These are phyloP conservation scores for Lymantria monacha DNA, from an alignment of 2,888 invertebrate genomes.

Conservation along the genomic window DNA sequence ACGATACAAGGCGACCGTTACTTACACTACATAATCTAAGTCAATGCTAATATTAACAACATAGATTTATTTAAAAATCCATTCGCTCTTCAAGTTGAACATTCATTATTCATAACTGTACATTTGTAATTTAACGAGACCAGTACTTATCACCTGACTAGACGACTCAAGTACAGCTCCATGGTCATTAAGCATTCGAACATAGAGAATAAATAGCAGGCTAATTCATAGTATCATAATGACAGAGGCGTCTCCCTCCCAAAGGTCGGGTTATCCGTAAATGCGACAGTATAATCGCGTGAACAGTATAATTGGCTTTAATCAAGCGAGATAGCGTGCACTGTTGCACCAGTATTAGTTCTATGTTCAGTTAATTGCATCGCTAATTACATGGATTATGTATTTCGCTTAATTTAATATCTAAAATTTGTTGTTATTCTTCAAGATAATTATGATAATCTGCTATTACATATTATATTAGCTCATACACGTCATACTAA, in stretches of 20 bases:
- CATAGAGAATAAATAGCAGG: constrained; percentile 51
- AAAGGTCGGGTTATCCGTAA: constrained; percentile 66
- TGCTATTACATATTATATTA: no score
- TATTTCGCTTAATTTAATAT: constrained; percentile 40
- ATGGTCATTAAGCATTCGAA: constrained; percentile 54
- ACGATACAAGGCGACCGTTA: no score
- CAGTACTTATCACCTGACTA: constrained; percentile 8
- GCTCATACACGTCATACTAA: no score
- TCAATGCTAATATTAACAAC: no score
- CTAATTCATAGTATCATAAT: constrained; percentile 59
- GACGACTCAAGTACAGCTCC: constrained; percentile 37
- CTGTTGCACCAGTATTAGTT: constrained; percentile 38
- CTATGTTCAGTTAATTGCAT: constrained; percentile 44
- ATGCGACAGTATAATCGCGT: constrained; percentile 69
- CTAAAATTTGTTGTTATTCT: constrained; percentile 14
- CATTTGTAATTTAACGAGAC: constrained; percentile 48
- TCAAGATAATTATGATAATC: no score
- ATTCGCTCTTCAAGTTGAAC: not conserved
- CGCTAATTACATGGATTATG: constrained; percentile 46
- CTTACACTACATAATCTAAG: no score
- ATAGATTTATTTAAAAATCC: constrained; percentile 6
- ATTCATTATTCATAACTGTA: not conserved
- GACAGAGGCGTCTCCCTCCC: constrained; percentile 63
- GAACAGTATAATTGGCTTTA: constrained; percentile 70
- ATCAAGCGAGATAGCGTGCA: constrained; percentile 69